phyloP scores from a whole-genome alignment of 2,797 vertebrate genomes.

The Steatocranus sp. region DNA sequence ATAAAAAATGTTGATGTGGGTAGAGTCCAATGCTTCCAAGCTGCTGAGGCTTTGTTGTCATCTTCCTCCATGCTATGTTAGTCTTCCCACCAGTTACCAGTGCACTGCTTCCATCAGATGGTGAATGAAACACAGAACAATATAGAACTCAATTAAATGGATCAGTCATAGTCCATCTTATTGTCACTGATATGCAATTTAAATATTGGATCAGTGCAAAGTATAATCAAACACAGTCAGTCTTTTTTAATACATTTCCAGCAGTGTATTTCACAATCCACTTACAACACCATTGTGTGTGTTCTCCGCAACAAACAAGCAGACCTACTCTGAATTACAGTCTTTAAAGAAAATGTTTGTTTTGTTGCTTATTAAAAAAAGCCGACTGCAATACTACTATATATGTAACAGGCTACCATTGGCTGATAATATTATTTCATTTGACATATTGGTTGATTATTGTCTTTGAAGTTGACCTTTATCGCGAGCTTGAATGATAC shows the following conservation, averaged over 20 bases:
- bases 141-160: background rate
- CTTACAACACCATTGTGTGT: rapidly evolving
- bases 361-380: background rate
- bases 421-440: background rate
- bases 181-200: background rate
- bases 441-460: background rate
- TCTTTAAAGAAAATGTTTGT: background rate
- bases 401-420: background rate
- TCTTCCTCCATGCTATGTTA: background rate
- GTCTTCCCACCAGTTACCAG: background rate
- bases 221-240: background rate
- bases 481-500: background rate
- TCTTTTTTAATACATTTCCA: background rate
- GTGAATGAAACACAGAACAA: background rate
- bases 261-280: background rate
- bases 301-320: background rate
- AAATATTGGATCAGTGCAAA: background rate
- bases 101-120: background rate
- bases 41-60: background rate
- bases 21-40: background rate
- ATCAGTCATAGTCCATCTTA: background rate
- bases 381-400: background rate
- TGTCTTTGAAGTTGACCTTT: background rate
- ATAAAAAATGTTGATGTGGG: background rate
- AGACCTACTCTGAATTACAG: background rate